Base-by-base conservation (phyloP, 2,888 invertebrate species). In the Sphaerophoria taeniata region DNA sequence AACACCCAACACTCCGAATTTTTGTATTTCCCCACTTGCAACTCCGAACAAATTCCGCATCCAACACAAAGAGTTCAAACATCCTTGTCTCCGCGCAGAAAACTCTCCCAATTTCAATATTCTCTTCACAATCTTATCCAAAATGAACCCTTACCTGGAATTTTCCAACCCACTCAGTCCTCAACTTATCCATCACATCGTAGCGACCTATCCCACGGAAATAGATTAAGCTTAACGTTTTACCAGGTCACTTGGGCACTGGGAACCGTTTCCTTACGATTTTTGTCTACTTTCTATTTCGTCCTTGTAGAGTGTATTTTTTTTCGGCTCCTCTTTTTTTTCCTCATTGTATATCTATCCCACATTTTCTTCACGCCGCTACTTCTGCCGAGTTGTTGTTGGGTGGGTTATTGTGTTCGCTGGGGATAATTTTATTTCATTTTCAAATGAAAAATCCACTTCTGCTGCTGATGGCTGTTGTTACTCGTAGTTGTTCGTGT, bases 211-310 rank as follows among this genome's bases (percentile, higher is more conserved):
- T 67, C 74, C 75, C 49, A 84, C 79, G 53, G 60, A 75, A 79
- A 79, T 79, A 79, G 83, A 79, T 79, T 83, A 43, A 71, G 70
- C 74, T 79, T 74, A 47, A 70, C 71, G 31, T 79, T 74, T 79
- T 34, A 84, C 79, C 83, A 79, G 83, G 83, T 84, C 83, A 84
- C 79, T 84, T 79, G 83, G 79, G 74, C 83, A 79, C 60, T 49
- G 71, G 67, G 74, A 24, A 24, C 24, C 24, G 1, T 24, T 47
- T 33, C 43, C 63, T 65, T 58, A 67, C 65, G 60, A 58, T 51
- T 77, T 77, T 78, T 24, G 65, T 49, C 60, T 55, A 69, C 73
- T 61, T 72, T 67, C 72, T 69, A 77, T 45, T 70, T 65, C 61
- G 47, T 43, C 73, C 69, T 63, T 63, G 39, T 24, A 14, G 63